Conservation (phyloP, 2,797 vertebrate species). For the Champsocephalus gunnari region DNA sequence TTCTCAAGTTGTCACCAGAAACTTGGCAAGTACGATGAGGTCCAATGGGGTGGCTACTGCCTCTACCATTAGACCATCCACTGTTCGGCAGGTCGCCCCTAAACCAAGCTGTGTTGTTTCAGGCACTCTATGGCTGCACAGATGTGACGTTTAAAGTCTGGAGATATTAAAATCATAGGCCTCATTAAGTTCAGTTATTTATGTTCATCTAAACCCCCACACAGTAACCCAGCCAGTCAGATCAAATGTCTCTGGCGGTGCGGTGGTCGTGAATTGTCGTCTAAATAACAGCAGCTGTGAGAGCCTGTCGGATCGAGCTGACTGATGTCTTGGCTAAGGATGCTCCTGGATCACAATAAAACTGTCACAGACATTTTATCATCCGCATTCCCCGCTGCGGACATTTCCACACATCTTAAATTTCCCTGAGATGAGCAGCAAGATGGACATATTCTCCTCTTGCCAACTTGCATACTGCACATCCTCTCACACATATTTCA, state of each 20-base stretch:
- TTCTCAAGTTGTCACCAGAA: slow-evolving; percentile 30
- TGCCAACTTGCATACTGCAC: slow-evolving; percentile 30
- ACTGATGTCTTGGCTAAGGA: slow-evolving; percentile 70
- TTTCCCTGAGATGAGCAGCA: slow-evolving; percentile 64
- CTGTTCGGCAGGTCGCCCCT: slow-evolving; percentile 28
- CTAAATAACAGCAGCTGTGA: slow-evolving; percentile 80
- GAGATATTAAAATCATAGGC: slow-evolving; percentile 70
- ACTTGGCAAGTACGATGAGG: not conserved
- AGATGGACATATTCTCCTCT: slow-evolving; percentile 52
- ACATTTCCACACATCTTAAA: slow-evolving; percentile 77
- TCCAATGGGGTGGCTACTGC: not conserved
- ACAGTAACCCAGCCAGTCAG: slow-evolving; percentile 40
- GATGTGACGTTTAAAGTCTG: slow-evolving; percentile 60
- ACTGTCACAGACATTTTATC: slow-evolving; percentile 79
- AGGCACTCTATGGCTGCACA: slow-evolving; percentile 61
- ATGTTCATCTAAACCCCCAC: slow-evolving; percentile 56
- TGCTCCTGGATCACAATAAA: slow-evolving; percentile 77
- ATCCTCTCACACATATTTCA: slow-evolving; percentile 26
- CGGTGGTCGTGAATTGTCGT: slow-evolving; percentile 71
- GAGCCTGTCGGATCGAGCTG: slow-evolving; percentile 42
- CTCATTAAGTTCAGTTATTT: slow-evolving; percentile 83
- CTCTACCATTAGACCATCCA: not conserved
- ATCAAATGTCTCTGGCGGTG: slow-evolving; percentile 67
- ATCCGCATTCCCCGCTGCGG: slow-evolving; percentile 58
- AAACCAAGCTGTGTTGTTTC: slow-evolving; percentile 60